Base-by-base conservation (phyloP, 64 coral and sea anemone species). In the Cladopsammia gracilis region DNA sequence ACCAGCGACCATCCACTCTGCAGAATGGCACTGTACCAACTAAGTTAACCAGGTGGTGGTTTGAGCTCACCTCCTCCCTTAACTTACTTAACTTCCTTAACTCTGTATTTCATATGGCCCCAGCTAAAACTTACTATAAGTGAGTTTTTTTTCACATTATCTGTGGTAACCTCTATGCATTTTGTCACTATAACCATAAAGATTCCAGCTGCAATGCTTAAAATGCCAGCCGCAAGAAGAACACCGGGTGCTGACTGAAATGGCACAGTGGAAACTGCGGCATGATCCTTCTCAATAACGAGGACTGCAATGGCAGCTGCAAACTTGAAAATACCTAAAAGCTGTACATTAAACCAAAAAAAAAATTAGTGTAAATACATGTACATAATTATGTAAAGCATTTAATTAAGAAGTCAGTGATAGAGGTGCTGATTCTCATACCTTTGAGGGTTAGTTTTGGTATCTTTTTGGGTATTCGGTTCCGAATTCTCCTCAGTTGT, bases 241-340 rank as follows among this genome's bases (percentile, higher is more conserved):
- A 62, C 26, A 44, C 1, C 10, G 4, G 59, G 18, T 18, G 78
- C 58, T 9, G 15, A 19, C 18, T 44, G 14, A 47, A 20, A 45
- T 46, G 57, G 6, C 6, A 48, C 78, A 47, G 58, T 20, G 5
- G 58, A 47, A 47, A 82, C 58, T 64, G 59, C 58, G 11, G 16
- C 57, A 64, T 64, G 16, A 2, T 82, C 2, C 11, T 3, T 34
- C 59, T 82, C 5, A 3, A 5, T 8, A 48, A 47, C 15, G 2
- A 62, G 54, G 4, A 64, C 78, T 64, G 23, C 59, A 10, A 62
- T 3, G 18, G 58, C 57, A n/a, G 58, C 16, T 45, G 23, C 34
- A 82, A 64, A 46, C 58, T 11, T 20, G 58, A 82, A 45, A 49
- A 82, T 47, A 11, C 78, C 78, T 82, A 82, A 20, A 20, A 62